These are phyloP conservation scores for Cyprinodon brontotheroides DNA, from an alignment of 2,113 vertebrate genomes.

Conservation along the genomic window DNA sequence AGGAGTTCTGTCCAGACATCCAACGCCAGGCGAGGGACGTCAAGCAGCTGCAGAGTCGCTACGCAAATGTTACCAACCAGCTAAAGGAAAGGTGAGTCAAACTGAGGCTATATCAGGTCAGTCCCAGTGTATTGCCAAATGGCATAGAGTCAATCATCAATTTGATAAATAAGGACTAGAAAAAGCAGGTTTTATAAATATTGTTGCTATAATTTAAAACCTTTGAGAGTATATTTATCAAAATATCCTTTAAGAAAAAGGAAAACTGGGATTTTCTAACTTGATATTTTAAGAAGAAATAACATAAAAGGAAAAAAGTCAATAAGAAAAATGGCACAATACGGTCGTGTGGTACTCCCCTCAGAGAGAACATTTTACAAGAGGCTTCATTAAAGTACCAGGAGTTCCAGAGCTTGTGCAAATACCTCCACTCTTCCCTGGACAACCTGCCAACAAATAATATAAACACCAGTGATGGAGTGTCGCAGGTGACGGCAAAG, in stretches of 20 bases:
- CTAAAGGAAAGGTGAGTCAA: slow-evolving; percentile 86
- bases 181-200: too few relatives aligned
- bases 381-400: slow-evolving; percentile 83
- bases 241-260: neutral
- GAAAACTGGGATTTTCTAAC: neutral
- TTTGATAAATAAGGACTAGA: too few relatives aligned
- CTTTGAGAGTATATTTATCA: neutral
- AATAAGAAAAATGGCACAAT: neutral
- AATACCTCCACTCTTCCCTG: slow-evolving; percentile 89
- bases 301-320: neutral
- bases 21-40: slow-evolving; percentile 85
- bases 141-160: too few relatives aligned
- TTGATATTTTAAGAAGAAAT: neutral
- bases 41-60: slow-evolving; percentile 88
- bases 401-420: slow-evolving; percentile 85
- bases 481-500: slow-evolving; percentile 85
- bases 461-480: slow-evolving; percentile 79
- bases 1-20: slow-evolving; percentile 93
- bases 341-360: neutral
- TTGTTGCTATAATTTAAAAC: too few relatives aligned
- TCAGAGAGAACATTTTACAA: slow-evolving; percentile 87
- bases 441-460: slow-evolving; percentile 83
- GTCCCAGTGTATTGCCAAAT: too few relatives aligned
- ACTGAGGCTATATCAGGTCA: neutral
- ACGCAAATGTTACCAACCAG: slow-evolving; percentile 85